These are phyloP conservation scores for Canis aureus DNA, from an alignment of 2,113 vertebrate genomes.

Conservation along the genomic window DNA sequence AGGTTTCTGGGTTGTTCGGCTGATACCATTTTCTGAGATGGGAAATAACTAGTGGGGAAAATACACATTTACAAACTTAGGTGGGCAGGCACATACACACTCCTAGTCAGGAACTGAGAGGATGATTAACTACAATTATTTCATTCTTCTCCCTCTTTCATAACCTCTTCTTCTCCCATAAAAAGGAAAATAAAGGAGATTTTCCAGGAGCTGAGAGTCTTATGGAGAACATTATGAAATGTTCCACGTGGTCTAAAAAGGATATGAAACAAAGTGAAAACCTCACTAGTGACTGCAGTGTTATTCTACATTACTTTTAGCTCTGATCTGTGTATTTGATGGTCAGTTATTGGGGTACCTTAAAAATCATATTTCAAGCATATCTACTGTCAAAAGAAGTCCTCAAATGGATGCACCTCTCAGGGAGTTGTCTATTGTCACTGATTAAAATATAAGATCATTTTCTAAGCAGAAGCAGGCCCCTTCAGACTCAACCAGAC, in stretches of 20 bases:
- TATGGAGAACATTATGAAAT: neutral
- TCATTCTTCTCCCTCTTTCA: neutral
- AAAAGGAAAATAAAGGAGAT: conserved; percentile 7
- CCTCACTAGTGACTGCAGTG: neutral
- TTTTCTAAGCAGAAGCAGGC: neutral
- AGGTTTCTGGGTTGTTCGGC: neutral
- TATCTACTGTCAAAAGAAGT: neutral
- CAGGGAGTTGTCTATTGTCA: neutral
- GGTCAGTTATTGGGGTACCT: neutral
- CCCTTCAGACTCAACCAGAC: neutral
- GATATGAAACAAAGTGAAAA: conserved; percentile 5
- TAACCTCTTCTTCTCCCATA: neutral
- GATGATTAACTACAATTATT: neutral
- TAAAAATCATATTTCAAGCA: neutral
- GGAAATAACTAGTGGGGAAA: neutral
- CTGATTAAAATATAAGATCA: neutral
- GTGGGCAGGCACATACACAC: neutral
- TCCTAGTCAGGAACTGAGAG: neutral
- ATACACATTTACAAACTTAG: neutral
- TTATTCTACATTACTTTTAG: neutral
- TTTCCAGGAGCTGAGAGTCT: neutral
- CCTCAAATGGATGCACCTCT: neutral
- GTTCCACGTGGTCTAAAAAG: neutral
- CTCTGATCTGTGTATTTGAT: neutral
- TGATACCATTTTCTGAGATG: neutral